A percentile compares a stretch with the other conserved stretches of the same genome.
Conservation (phyloP, 2,888 invertebrate genomes). For the Apotomis betuletana region DNA sequence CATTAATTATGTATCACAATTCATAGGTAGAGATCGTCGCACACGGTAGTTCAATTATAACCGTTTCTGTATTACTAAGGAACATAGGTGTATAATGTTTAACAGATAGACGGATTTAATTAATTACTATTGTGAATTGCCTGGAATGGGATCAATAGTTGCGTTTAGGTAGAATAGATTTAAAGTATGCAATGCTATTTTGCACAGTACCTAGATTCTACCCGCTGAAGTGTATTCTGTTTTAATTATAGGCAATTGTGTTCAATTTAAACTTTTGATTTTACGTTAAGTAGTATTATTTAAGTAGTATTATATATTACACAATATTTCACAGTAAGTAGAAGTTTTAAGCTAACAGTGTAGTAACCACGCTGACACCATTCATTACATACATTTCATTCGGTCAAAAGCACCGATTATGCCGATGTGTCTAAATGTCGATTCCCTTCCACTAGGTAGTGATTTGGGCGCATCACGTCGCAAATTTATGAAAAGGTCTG, state of each 20-base stretch:
- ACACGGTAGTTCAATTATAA: slow-evolving; percentile 55
- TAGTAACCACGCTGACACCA: neutral
- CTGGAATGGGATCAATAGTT: slow-evolving; percentile 80
- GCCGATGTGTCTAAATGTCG: neutral
- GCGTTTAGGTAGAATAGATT: slow-evolving; percentile 73
- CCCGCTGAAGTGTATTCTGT: slow-evolving; percentile 7
- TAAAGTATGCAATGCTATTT: slow-evolving; percentile 51
- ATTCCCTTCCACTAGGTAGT: neutral
- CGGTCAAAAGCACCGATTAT: neutral
- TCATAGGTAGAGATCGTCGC: slow-evolving; percentile 40
- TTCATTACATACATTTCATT: no score
- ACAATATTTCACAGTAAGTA: neutral
- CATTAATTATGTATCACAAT: slow-evolving; percentile 39
- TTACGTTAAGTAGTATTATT: neutral
- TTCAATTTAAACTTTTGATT: slow-evolving; percentile 3
- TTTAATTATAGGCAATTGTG: slow-evolving; percentile 13
- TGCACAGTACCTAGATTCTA: slow-evolving; percentile 46
- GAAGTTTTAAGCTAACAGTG: neutral
- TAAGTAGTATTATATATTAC: neutral
- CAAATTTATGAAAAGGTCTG: neutral
- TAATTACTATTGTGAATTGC: slow-evolving; percentile 65
- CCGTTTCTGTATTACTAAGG: slow-evolving; percentile 37
- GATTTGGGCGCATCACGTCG: neutral
- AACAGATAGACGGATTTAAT: slow-evolving; percentile 39
- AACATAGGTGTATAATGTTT: slow-evolving; percentile 28